Evolutionary conservation across 2,888 invertebrate species (phyloP).

Genomic region (Noctua comes): DNA sequence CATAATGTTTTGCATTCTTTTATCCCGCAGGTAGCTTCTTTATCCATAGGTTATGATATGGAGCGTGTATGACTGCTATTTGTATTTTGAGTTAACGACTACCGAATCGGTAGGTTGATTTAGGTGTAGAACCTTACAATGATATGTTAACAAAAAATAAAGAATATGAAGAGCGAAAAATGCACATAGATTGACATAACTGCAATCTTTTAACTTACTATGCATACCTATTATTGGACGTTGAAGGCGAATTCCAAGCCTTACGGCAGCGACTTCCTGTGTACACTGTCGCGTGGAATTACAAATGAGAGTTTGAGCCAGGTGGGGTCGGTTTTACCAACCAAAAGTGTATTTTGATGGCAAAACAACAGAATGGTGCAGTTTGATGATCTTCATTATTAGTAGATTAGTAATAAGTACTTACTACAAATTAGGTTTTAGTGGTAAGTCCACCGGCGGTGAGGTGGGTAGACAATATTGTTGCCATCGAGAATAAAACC

Average conservation of each 20-base stretch:
- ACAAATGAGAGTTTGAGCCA: conserved; percentile 69
- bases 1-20: not conserved
- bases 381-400: not conserved
- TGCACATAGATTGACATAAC: conserved; percentile 3
- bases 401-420: not conserved
- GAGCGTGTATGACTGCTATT: not conserved
- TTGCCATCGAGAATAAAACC: not conserved
- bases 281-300: conserved; percentile 78
- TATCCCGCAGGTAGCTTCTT: not conserved
- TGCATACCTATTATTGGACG: conserved; percentile 27
- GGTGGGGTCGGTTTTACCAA: conserved; percentile 19
- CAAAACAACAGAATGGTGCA: not conserved
- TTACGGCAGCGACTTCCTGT: conserved; percentile 80
- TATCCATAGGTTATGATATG: not conserved
- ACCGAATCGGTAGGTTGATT: not conserved
- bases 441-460: not conserved
- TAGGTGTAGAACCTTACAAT: not conserved
- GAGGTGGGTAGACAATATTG: not conserved
- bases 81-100: not conserved
- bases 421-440: not conserved
- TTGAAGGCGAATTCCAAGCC: conserved; percentile 73
- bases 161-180: not conserved
- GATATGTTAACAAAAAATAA: not conserved
- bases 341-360: conserved; percentile 6
- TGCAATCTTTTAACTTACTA: conserved; percentile 27